Conservation (phyloP, 2,797 vertebrate species). For the Phalanger gymnotis region DNA sequence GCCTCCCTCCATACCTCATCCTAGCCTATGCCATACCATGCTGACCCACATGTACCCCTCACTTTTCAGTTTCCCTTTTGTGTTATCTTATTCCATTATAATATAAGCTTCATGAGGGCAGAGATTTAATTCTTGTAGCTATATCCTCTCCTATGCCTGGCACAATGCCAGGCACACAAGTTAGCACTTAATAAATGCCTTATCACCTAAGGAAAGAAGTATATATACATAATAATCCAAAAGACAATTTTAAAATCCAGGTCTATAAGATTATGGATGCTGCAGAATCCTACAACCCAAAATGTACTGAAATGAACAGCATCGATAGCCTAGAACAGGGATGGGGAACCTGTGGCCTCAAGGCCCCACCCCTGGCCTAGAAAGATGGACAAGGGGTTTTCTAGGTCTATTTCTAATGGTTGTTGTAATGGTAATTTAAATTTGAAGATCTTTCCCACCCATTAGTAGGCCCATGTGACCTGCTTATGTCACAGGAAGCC, state of each 20-base stretch:
- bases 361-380: not conserved
- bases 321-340: too few species aligned
- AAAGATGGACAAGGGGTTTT: not conserved
- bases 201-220: not conserved
- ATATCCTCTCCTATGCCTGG: not conserved
- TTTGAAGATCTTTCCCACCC: too few species aligned
- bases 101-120: not conserved
- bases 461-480: too few species aligned
- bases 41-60: not conserved
- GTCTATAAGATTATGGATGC: not conserved
- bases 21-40: not conserved
- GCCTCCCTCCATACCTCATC: not conserved
- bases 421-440: too few species aligned
- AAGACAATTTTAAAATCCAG: not conserved
- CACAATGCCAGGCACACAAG: not conserved
- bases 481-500: too few species aligned
- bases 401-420: not conserved
- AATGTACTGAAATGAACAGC: not conserved
- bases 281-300: not conserved
- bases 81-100: not conserved
- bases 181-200: not conserved
- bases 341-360: too few species aligned
- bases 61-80: not conserved
- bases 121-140: not conserved
- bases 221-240: not conserved